phyloP scores from a whole-genome alignment of 2,113 vertebrate genomes.

The Pedionomus torquatus region DNA sequence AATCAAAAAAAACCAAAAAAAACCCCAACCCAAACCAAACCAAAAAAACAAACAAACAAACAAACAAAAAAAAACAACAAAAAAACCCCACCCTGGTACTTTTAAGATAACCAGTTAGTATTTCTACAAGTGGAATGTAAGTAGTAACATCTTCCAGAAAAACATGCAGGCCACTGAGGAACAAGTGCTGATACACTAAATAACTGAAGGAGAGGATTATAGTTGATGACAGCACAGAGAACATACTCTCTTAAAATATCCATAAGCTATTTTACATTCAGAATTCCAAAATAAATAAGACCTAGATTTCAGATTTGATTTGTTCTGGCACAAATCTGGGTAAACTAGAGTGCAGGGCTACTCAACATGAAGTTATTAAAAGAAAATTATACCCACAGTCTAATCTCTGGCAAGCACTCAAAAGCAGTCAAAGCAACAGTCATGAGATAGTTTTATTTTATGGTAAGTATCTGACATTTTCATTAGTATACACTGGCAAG shows the following conservation, averaged over 20 bases:
- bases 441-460: background rate
- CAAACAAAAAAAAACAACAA: no score
- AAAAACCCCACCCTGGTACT: background rate
- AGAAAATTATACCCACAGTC: slow-evolving; percentile 13
- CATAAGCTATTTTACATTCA: slow-evolving; percentile 11
- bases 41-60: no score
- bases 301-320: slow-evolving; percentile 4
- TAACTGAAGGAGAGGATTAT: background rate
- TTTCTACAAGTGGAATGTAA: background rate
- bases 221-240: background rate
- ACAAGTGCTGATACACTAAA: background rate
- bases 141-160: background rate
- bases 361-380: slow-evolving; percentile 1
- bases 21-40: no score
- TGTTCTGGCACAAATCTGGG: slow-evolving; percentile 5
- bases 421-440: slow-evolving; percentile 5
- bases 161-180: background rate
- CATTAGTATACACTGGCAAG: background rate
- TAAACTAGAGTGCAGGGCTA: background rate
- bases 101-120: background rate
- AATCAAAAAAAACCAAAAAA: no score
- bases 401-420: slow-evolving; percentile 36
- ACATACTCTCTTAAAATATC: slow-evolving; percentile 12
- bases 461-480: slow-evolving; percentile 32
- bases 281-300: slow-evolving; percentile 30